Evolutionary conservation across 2,113 vertebrate genomes (phyloP), one percentile per base, ranked within the genome.

Genomic region (Gymnogyps californianus): DNA sequence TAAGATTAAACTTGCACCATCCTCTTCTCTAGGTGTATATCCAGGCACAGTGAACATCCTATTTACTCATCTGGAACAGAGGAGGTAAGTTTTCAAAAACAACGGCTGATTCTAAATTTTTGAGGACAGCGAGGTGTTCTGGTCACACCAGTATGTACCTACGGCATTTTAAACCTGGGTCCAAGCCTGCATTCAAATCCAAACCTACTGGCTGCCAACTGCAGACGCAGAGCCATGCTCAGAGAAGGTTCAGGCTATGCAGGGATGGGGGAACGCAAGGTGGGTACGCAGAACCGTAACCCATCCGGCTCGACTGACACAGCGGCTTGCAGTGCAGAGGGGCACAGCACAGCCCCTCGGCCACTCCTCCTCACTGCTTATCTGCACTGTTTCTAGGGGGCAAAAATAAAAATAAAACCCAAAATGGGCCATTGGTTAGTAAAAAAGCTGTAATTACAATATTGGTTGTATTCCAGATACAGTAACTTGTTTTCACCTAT

Each of bases 281-380:
- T 1, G 3, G 38, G 6, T 1, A 25, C 0, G 4, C 70, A 47
- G 34, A n/a, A 29, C 31, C 6, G 0, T 13, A 24, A 16, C 44
- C 20, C 52, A 57, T 25, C 24, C 20, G 13, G 52, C 42, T 12
- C 18, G 1, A 9, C 40, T 3, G 11, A 18, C 32, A 46, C 58
- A 36, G 47, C 26, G 16, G 26, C 58, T 9, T 5, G 31, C 47
- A 4, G 5, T 1, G 32, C 38, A 36, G 44, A n/a, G 38, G 34
- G 47, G 58, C 47, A 74, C 7, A 3, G 47, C 38, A 10, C 61
- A 16, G 62, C 52, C 62, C 72, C 38, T 40, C n/a, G 1, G 40
- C 59, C 32, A 2, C 59, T 11, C 13, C 47, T 44, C 38, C 49
- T 55, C 2, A 0, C 61, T 57, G 40, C 40, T 55, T 46, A 46